phyloP scores from a whole-genome alignment of 1,140 invertebrate species.

The Bilobella aurantiaca region DNA sequence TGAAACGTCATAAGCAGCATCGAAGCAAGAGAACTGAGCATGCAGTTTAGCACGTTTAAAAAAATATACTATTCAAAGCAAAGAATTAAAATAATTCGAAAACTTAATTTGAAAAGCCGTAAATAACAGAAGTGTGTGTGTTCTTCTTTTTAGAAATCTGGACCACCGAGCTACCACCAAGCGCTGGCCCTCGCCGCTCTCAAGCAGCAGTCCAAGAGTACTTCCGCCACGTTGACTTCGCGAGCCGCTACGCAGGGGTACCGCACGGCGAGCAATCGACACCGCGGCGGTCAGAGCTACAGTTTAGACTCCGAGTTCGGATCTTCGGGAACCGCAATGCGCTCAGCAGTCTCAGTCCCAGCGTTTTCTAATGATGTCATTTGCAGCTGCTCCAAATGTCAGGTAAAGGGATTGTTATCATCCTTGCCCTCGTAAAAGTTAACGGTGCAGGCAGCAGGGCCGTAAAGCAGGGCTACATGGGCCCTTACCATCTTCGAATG shows the following conservation, averaged over 20 bases:
- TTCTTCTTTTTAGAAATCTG: not conserved
- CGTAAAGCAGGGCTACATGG: no score
- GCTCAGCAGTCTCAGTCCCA: conserved; percentile 29
- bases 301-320: conserved; percentile 19
- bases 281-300: conserved; percentile 29
- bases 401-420: conserved; percentile 17
- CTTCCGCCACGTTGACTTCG: no score
- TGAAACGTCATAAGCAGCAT: no score
- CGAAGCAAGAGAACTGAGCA: no score
- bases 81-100: no score
- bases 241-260: no score
- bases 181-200: conserved; percentile 25
- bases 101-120: no score
- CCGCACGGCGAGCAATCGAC: no score
- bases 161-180: conserved; percentile 29
- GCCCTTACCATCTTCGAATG: no score
- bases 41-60: no score
- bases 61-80: no score
- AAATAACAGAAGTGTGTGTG: not conserved
- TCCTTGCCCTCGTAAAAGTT: not conserved
- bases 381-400: conserved; percentile 33
- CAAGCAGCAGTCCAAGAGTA: not conserved
- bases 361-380: conserved; percentile 28
- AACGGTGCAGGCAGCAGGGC: not conserved
- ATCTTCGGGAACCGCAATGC: conserved; percentile 9